Base-by-base conservation (phyloP, 2,888 invertebrate species). In the Drosophila ustulata region DNA sequence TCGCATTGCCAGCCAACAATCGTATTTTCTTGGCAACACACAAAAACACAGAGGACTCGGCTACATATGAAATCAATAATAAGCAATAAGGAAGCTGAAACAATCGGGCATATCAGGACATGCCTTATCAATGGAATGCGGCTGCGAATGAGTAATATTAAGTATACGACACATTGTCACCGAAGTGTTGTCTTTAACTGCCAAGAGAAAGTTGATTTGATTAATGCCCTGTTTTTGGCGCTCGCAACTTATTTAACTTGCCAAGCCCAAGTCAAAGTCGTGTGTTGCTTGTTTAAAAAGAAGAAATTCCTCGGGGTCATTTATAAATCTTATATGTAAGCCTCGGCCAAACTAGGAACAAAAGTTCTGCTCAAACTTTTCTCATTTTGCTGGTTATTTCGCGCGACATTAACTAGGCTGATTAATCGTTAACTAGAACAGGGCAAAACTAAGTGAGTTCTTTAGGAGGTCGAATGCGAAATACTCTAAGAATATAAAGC, bases 381-480 rank as follows among this genome's bases (percentile, higher is more conserved):
- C 87, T 66, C 87, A 89, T 85, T 88, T 88, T 55, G 63, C 65
- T 66, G 58, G 71, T 74, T 71, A 84, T 87, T 89, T 89, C 81
- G 83, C 89, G 89, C 75, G 64, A 85, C 89, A 85, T 85, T 85
- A 88, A 80, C 89, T 62, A 62, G 66, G 71, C 78, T 78, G 88
- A 85, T 85, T 88, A 89, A 88, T 85, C 89, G 90, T 75, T 68
- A 26, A 55, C 63, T 66, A 56, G 53, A 30, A 49, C 26, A 37
- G 26, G 26, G 37, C 56, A 26, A 39, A 39, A 49, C 43, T 25
- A 13, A 26, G 26, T 3, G 3, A 41, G 1, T 0, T 13, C 2
- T 2, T 8, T 26, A 3, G 18, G 2, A 37, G 18, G n/a, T 4
- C 34, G 37, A 47, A 50, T 47, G 3, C 9, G 3, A 0, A 26